Evolutionary conservation across 2,888 invertebrate genomes (phyloP).

Genomic region (Apamea crenata): DNA sequence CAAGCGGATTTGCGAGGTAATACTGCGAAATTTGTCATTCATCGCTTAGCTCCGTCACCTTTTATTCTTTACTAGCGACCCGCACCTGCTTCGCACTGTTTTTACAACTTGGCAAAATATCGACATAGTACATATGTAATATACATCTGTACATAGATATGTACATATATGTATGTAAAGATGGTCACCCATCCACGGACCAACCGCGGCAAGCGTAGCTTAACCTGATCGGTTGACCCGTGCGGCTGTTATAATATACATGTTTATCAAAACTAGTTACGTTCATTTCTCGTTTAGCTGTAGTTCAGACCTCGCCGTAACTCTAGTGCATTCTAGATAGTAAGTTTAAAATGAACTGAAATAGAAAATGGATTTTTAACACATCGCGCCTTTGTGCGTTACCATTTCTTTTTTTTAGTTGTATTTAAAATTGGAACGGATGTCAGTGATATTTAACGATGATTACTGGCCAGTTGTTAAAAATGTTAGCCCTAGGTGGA

Average conservation of each 20-base stretch:
- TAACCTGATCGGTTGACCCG: too few relatives aligned
- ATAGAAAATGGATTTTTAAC: conserved; percentile 55
- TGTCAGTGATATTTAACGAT: not conserved
- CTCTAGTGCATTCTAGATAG: conserved; percentile 23
- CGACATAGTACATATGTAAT: too few relatives aligned
- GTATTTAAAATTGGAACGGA: conserved; percentile 11
- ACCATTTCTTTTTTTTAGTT: conserved; percentile 16
- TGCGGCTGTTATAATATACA: not conserved
- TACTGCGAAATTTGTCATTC: conserved; percentile 27
- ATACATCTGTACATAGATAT: too few relatives aligned
- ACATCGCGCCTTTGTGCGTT: conserved; percentile 17
- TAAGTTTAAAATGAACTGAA: conserved; percentile 48
- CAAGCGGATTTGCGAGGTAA: conserved; percentile 11
- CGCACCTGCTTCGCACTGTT: not conserved
- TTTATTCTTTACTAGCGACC: not conserved
- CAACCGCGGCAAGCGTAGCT: too few relatives aligned
- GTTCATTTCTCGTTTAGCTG: conserved; percentile 32
- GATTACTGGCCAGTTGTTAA: not conserved
- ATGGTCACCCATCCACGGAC: too few relatives aligned
- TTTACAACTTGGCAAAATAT: not conserved
- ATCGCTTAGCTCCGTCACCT: not conserved
- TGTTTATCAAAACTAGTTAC: not conserved
- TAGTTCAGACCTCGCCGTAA: conserved; percentile 1
- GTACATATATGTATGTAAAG: too few relatives aligned
- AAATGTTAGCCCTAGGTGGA: not conserved